Conservation (phyloP, 2,113 vertebrate species). For the Gasterosteus aculeatus region DNA sequence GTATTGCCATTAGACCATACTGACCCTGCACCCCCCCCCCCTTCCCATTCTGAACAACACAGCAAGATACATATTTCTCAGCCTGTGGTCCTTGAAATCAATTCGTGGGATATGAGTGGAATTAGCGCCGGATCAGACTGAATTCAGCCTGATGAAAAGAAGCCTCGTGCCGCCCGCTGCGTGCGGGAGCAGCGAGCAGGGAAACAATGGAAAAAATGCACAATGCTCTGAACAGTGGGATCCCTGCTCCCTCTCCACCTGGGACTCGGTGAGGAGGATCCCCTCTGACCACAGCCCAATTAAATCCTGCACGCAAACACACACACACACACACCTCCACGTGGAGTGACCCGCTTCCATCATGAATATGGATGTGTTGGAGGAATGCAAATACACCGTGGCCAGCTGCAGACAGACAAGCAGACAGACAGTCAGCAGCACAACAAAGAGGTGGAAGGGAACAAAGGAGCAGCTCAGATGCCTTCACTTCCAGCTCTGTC, state of each 20-base stretch:
- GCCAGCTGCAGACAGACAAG: constrained; percentile 47
- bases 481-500: constrained; percentile 74
- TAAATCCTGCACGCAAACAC: constrained; percentile 69
- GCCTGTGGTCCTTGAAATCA: constrained; percentile 67
- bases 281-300: constrained; percentile 82
- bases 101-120: constrained; percentile 67
- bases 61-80: constrained; percentile 36
- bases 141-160: constrained; percentile 74
- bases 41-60: constrained; percentile 28
- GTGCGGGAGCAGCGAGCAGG: constrained; percentile 50
- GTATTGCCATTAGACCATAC: constrained; percentile 7
- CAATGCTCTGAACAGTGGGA: constrained; percentile 76
- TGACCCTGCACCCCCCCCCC: background rate
- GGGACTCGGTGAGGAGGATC: constrained; percentile 78
- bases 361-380: constrained; percentile 83
- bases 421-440: constrained; percentile 66
- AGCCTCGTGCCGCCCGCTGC: constrained; percentile 56
- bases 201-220: constrained; percentile 79
- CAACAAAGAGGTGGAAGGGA: constrained; percentile 71
- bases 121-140: constrained; percentile 66
- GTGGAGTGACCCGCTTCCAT: constrained; percentile 79
- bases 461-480: constrained; percentile 77
- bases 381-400: constrained; percentile 80
- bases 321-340: constrained; percentile 50
- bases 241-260: constrained; percentile 80